These are phyloP conservation scores for Chiridota heheva DNA, from an alignment of 35 echinoderm and acorn worm species.

Conservation along the genomic window DNA sequence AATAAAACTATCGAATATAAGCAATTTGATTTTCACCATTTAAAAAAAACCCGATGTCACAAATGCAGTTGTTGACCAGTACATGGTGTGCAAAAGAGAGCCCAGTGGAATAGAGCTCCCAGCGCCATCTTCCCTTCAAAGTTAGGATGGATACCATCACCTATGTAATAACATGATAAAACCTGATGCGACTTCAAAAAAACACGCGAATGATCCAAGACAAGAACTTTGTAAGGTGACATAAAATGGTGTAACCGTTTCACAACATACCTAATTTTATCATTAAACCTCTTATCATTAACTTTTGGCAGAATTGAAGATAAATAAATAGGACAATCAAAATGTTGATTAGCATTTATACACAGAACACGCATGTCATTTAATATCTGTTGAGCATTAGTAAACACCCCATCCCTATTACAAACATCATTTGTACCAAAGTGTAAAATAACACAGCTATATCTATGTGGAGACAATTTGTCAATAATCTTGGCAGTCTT, in stretches of 20 bases:
- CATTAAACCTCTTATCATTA: background rate
- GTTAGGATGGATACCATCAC: background rate
- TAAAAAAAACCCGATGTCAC: too few relatives aligned
- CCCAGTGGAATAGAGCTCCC: constrained; percentile 1
- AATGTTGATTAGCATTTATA: background rate
- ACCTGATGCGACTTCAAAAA: background rate
- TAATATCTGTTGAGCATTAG: background rate
- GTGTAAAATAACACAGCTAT: background rate
- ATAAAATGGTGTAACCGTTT: background rate
- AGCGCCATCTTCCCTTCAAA: background rate
- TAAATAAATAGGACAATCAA: background rate
- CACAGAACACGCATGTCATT: background rate
- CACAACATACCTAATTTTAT: background rate
- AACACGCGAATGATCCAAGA: background rate
- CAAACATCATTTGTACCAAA: background rate
- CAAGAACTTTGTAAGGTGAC: too few relatives aligned
- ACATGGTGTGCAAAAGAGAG: too few relatives aligned
- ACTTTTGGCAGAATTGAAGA: background rate
- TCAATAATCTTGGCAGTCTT: background rate
- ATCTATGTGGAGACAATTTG: background rate
- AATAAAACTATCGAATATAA: too few relatives aligned
- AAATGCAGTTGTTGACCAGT: too few relatives aligned
- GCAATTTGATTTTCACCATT: too few relatives aligned
- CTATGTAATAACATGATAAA: background rate
- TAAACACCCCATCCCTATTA: too few relatives aligned